Percentiles rank a stretch among this genome's conserved stretches.
phyloP scores from a whole-genome alignment of 2,797 vertebrate species.

The Lycodopsis pacificus region DNA sequence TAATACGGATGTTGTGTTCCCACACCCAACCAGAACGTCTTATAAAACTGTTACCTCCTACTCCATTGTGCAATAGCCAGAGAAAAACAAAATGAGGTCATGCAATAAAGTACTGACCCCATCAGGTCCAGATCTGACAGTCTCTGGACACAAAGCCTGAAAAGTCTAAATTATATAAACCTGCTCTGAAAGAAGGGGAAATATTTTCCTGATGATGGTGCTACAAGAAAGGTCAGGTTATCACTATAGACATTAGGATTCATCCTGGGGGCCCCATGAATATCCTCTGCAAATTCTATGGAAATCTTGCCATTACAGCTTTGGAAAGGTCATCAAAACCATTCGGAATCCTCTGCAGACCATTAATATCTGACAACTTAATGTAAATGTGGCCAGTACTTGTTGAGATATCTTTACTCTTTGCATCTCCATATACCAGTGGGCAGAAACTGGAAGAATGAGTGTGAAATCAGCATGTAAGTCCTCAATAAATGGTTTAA shows the following conservation, averaged over 20 bases:
- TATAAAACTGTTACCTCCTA: conserved; percentile 11
- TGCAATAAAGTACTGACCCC: neutral
- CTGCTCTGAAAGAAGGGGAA: neutral
- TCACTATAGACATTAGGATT: conserved; percentile 23
- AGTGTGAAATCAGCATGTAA: conserved; percentile 1
- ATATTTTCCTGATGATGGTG: neutral
- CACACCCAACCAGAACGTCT: conserved; percentile 14
- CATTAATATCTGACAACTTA: conserved; percentile 11
- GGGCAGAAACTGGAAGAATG: neutral
- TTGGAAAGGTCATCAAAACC: conserved; percentile 38
- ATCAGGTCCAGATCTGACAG: neutral
- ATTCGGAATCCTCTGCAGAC: conserved; percentile 2
- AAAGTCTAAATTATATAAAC: neutral
- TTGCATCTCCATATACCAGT: neutral
- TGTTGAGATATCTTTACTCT: neutral
- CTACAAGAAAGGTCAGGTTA: conserved; percentile 30
- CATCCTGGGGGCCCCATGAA: conserved; percentile 13
- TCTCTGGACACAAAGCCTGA: neutral
- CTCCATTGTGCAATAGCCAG: neutral
- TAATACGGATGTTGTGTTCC: conserved; percentile 22
- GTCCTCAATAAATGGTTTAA: conserved; percentile 1
- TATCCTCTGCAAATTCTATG: conserved; percentile 12
- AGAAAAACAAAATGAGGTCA: conserved; percentile 4
- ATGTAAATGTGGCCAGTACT: neutral
- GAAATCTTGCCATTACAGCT: conserved; percentile 14